Conservation (phyloP, 2,113 vertebrate genomes). For the Bos indicus region DNA sequence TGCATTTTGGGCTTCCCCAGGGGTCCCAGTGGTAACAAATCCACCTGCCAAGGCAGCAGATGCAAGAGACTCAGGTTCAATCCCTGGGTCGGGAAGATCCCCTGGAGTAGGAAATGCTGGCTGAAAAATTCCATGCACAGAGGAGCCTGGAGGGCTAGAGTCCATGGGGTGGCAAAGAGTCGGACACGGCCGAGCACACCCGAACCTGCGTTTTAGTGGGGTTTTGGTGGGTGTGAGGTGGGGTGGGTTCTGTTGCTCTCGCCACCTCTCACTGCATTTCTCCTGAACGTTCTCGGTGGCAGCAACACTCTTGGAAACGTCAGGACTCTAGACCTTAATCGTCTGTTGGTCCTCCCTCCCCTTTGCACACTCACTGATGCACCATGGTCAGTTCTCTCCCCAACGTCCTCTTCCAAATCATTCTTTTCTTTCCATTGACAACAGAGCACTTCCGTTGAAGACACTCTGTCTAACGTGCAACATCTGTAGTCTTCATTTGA, state of each 20-base stretch:
- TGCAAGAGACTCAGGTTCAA: background rate
- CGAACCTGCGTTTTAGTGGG: background rate
- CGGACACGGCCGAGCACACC: rapidly evolving
- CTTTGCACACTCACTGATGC: background rate
- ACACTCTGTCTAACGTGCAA: background rate
- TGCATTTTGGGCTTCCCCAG: background rate
- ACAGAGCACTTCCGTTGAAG: background rate
- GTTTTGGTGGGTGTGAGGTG: rapidly evolving
- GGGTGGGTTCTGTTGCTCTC: background rate
- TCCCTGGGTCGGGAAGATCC: background rate
- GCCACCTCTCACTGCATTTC: background rate
- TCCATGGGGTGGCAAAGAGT: background rate
- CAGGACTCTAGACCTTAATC: background rate
- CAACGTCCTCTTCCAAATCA: background rate
- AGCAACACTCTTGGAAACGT: background rate
- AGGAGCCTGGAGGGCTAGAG: background rate
- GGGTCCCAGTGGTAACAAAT: background rate
- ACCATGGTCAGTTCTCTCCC: background rate
- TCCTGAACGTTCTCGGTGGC: background rate
- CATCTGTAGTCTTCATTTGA: background rate
- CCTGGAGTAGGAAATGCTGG: background rate
- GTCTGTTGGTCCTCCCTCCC: background rate
- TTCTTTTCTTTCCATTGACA: background rate
- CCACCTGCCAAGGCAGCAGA: background rate
- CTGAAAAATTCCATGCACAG: background rate